These are phyloP conservation scores for Merops nubicus DNA, from an alignment of 2,113 vertebrate genomes.

Conservation along the genomic window DNA sequence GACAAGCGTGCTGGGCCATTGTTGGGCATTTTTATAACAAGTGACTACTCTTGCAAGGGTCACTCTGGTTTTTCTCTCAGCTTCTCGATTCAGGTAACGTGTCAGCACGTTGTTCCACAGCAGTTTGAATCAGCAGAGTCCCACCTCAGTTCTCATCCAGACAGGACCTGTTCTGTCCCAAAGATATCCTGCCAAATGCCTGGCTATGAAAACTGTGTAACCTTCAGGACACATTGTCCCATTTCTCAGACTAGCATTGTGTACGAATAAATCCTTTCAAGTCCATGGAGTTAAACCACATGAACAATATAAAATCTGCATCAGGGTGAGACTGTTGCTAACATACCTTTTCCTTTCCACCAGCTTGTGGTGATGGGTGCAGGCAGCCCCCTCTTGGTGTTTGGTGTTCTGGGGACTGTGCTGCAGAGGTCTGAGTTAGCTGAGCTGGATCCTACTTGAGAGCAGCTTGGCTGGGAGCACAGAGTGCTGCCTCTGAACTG, in stretches of 20 bases:
- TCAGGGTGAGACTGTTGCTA: not conserved
- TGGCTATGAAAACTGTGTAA: not conserved
- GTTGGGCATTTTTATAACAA: not conserved
- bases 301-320: not conserved
- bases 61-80: not conserved
- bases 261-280: not conserved
- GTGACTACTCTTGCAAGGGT: not conserved
- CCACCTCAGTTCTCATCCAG: not conserved
- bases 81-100: not conserved
- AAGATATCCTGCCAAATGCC: not conserved
- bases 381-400: not conserved
- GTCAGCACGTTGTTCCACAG: not conserved
- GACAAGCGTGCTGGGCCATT: not conserved
- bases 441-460: not conserved
- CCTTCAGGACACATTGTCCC: not conserved
- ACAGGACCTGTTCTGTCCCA: not conserved
- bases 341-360: not conserved
- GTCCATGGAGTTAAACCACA: not conserved
- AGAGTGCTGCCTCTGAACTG: not conserved
- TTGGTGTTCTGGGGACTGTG: not conserved
- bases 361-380: not conserved
- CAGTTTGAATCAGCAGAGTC: not conserved
- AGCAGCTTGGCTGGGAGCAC: not conserved
- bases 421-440: not conserved
- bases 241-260: not conserved